phyloP scores from a whole-genome alignment of 2,888 invertebrate species.

The Aphelenchoides bicaudatus region DNA sequence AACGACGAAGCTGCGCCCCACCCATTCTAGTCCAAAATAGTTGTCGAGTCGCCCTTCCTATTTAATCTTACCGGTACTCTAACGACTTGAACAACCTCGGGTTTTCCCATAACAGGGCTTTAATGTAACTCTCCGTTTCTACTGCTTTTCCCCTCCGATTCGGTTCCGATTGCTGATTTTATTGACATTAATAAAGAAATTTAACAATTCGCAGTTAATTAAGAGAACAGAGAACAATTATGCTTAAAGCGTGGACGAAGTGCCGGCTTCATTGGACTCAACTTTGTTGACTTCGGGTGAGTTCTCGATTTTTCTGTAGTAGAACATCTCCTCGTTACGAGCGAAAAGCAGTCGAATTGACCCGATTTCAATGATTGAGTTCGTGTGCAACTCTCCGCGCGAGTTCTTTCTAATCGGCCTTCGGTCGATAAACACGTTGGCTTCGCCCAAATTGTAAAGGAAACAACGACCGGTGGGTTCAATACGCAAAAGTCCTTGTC shows the following conservation, averaged over 20 bases:
- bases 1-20: neutral
- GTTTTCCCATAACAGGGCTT: constrained; percentile 9
- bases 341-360: constrained; percentile 37
- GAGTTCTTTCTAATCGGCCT: constrained; percentile 80
- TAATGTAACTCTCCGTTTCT: neutral
- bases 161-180: neutral
- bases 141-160: neutral
- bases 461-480: constrained; percentile 81
- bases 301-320: neutral
- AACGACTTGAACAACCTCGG: neutral
- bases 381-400: constrained; percentile 84
- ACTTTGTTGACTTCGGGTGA: neutral
- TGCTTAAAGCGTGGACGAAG: constrained; percentile 4
- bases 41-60: neutral
- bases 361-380: constrained; percentile 77
- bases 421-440: constrained; percentile 89
- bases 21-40: constrained; percentile 3
- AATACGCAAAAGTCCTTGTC: constrained; percentile 32
- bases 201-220: no score
- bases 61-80: constrained; percentile 4
- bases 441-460: constrained; percentile 86
- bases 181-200: no score
- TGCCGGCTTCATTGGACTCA: neutral
- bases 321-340: constrained; percentile 25
- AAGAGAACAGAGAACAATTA: no score